These are phyloP conservation scores for Drosophila carrolli DNA, from an alignment of 1,140 invertebrate species.

Conservation along the genomic window DNA sequence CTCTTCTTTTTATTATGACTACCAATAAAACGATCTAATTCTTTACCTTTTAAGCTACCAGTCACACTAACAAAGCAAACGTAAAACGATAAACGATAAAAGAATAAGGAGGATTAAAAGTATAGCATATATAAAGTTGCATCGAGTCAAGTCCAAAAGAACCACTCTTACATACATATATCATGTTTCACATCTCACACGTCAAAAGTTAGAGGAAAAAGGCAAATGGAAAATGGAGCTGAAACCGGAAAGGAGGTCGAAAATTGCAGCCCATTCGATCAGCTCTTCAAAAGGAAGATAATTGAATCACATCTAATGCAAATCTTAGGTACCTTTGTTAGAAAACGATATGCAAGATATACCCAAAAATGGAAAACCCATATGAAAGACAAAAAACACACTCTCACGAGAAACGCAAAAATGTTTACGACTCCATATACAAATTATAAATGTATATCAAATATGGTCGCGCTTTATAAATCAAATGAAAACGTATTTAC, in stretches of 20 bases:
- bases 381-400: constrained; percentile 29
- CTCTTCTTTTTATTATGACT: constrained; percentile 48
- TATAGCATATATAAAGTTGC: constrained; percentile 25
- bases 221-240: constrained; percentile 17
- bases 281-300: constrained; percentile 2
- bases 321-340: constrained; percentile 80
- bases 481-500: constrained; percentile 53
- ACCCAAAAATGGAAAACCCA: constrained; percentile 25
- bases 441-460: constrained; percentile 44
- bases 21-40: constrained; percentile 6
- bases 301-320: constrained; percentile 64
- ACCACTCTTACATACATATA: constrained; percentile 68
- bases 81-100: constrained; percentile 10
- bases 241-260: constrained; percentile 11
- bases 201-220: constrained; percentile 24
- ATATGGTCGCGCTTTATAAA: constrained; percentile 63
- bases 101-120: constrained; percentile 11
- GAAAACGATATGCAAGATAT: constrained; percentile 63
- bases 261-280: constrained; percentile 12
- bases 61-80: constrained; percentile 14
- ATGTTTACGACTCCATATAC: constrained; percentile 62
- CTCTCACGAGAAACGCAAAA: constrained; percentile 40
- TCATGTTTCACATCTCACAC: constrained; percentile 75
- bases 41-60: constrained; percentile 28
- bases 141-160: constrained; percentile 48